Conservation (phyloP, 2,888 invertebrate species). For the Opisthograptis luteolata region DNA sequence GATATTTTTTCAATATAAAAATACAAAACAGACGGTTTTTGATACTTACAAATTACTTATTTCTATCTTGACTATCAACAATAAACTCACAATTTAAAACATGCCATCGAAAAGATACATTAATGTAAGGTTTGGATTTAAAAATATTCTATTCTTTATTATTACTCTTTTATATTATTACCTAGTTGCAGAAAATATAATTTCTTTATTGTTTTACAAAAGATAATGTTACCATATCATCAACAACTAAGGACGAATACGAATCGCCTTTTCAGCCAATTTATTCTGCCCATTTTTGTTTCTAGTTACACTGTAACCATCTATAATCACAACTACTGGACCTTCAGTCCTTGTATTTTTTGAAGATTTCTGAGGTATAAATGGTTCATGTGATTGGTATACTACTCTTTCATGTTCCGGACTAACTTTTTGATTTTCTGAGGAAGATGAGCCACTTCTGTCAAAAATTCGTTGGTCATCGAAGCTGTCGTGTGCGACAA, state of each 20-base stretch:
- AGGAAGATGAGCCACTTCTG: no score
- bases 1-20: conserved; percentile 29
- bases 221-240: not conserved
- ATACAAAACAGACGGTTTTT: conserved; percentile 37
- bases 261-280: conserved; percentile 64
- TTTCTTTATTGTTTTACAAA: no score
- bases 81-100: no score
- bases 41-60: no score
- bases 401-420: not conserved
- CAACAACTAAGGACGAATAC: conserved; percentile 51
- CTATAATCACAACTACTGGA: conserved; percentile 68
- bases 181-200: no score
- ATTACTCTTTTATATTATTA: no score
- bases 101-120: no score
- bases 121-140: no score
- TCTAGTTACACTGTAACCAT: conserved; percentile 76
- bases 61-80: no score
- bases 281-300: conserved; percentile 73
- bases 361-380: not conserved
- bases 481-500: not conserved
- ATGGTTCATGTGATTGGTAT: no score
- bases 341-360: conserved; percentile 31
- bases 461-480: not conserved
- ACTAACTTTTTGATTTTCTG: not conserved
- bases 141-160: no score